A percentile compares a stretch with the other conserved stretches of the same genome.
phyloP scores from a whole-genome alignment of 2,113 vertebrate species.

The Thermophis baileyi region DNA sequence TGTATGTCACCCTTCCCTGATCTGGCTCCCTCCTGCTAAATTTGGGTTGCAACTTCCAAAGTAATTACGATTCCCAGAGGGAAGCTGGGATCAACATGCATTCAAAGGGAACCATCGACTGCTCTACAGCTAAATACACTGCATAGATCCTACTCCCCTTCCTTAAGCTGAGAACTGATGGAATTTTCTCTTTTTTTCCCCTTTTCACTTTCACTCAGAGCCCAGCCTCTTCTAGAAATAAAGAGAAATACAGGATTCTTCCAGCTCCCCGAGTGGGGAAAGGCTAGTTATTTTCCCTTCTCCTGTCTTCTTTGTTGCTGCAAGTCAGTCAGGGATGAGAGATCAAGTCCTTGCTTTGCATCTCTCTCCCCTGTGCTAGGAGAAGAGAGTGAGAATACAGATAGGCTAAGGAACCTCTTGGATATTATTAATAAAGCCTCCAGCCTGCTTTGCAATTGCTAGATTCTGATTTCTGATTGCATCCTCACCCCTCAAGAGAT shows the following conservation, averaged over 20 bases:
- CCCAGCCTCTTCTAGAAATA: neutral
- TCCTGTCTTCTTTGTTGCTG: constrained; percentile 4
- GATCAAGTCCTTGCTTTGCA: neutral
- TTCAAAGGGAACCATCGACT: neutral
- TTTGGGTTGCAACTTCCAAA: neutral
- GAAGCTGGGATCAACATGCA: neutral
- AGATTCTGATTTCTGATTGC: constrained; percentile 2
- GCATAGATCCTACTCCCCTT: neutral
- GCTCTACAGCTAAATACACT: neutral
- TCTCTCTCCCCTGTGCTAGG: neutral
- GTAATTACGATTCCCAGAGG: neutral
- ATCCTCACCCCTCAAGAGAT: neutral
- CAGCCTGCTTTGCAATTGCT: neutral
- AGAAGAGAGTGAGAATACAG: constrained; percentile 3
- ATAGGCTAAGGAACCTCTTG: constrained; percentile 4
- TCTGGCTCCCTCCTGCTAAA: neutral
- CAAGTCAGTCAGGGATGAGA: constrained; percentile 6
- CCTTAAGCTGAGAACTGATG: neutral
- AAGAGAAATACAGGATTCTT: neutral
- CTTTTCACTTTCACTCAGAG: neutral
- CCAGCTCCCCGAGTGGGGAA: neutral
- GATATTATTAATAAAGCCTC: constrained; percentile 20
- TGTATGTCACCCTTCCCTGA: neutral
- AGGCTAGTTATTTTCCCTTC: neutral
- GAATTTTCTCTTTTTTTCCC: neutral